Percentiles rank a stretch among this genome's conserved stretches.
These are phyloP conservation scores for Gnathonemus longibarbis DNA, from an alignment of 2,113 vertebrate species.

Conservation along the genomic window DNA sequence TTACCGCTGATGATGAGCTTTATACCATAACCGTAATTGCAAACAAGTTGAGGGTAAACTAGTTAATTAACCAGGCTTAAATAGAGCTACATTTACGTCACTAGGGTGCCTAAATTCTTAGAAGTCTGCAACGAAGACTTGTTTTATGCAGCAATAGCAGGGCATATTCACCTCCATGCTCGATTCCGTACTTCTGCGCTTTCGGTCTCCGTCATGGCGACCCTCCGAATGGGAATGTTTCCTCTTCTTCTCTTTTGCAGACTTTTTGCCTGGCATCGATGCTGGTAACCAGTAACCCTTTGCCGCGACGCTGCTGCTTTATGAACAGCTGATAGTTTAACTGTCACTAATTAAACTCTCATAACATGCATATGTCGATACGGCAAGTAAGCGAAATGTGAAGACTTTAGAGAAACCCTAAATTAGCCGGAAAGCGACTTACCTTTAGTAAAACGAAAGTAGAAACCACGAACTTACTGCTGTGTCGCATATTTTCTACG, in stretches of 20 bases:
- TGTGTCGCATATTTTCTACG: conserved; percentile 2
- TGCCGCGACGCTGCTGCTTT: background rate
- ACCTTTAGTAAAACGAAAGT: background rate
- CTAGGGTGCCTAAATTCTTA: background rate
- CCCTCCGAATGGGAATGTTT: conserved; percentile 48
- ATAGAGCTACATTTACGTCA: background rate
- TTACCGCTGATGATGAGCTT: background rate
- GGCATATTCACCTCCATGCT: conserved; percentile 37
- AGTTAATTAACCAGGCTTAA: background rate
- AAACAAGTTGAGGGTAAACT: background rate
- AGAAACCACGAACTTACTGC: background rate
- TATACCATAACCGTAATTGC: background rate
- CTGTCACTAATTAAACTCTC: background rate
- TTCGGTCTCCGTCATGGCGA: conserved; percentile 34
- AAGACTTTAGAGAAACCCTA: background rate
- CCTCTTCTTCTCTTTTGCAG: conserved; percentile 54
- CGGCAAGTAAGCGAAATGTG: background rate
- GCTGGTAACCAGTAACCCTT: background rate
- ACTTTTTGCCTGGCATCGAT: conserved; percentile 58
- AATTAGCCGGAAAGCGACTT: background rate
- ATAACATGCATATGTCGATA: background rate
- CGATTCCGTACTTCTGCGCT: conserved; percentile 42
- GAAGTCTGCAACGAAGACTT: background rate
- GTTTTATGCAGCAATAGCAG: background rate
- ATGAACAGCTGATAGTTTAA: background rate